Conservation (phyloP, 2,113 vertebrate genomes). For the Ophthalmolycus amberensis region DNA sequence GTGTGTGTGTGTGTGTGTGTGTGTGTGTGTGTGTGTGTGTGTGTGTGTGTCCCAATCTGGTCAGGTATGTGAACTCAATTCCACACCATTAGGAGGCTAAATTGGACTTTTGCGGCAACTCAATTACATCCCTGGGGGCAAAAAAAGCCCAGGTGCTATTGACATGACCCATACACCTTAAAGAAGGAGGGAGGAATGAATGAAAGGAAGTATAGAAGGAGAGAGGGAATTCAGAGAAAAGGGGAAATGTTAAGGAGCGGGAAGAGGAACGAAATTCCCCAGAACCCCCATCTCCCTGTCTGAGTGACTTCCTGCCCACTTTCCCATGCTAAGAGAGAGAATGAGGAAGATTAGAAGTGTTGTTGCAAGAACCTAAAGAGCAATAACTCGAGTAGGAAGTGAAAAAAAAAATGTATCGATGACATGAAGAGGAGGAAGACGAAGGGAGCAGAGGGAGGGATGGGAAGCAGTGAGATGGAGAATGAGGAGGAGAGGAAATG, state of each 20-base stretch:
- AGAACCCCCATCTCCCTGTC: slow-evolving; percentile 55
- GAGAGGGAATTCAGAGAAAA: not conserved
- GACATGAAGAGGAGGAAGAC: not conserved
- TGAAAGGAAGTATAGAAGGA: not conserved
- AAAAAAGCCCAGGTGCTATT: slow-evolving; percentile 33
- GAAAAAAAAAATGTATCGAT: slow-evolving; percentile 19
- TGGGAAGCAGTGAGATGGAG: not conserved
- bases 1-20: not conserved
- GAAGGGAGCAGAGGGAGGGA: not conserved
- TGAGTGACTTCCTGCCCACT: slow-evolving; percentile 73
- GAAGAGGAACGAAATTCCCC: slow-evolving; percentile 48
- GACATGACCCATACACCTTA: slow-evolving; percentile 19
- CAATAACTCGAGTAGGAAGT: slow-evolving; percentile 37
- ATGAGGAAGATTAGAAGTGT: slow-evolving; percentile 48
- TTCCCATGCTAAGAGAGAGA: slow-evolving; percentile 65
- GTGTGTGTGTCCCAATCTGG: not conserved
- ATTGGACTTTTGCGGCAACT: slow-evolving; percentile 13
- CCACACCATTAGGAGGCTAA: slow-evolving; percentile 20
- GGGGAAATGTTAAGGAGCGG: slow-evolving; percentile 7
- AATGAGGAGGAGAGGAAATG: not conserved
- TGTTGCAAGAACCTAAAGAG: slow-evolving; percentile 51
- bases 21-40: too few relatives aligned
- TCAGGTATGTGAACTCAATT: slow-evolving; percentile 35
- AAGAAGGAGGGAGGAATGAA: not conserved
- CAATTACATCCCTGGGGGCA: slow-evolving; percentile 31